Conservation (phyloP, 2,888 invertebrate species). For the Scaptomyza flava region DNA sequence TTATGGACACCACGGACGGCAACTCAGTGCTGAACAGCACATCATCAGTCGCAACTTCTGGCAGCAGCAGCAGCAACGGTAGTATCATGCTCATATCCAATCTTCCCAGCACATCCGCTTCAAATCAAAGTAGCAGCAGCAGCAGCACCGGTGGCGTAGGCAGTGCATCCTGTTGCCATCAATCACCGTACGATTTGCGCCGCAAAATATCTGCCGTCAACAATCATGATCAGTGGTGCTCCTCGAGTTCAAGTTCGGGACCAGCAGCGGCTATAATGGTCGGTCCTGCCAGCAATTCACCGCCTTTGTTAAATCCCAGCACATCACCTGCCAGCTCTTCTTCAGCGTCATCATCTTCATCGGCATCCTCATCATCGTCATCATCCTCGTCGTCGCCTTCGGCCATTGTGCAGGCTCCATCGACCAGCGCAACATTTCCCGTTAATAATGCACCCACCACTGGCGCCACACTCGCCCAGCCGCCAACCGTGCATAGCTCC, state of each 20-base stretch:
- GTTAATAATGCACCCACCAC: constrained; percentile 80
- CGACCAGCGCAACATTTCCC: constrained; percentile 81
- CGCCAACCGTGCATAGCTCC: constrained; percentile 81
- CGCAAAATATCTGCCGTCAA: constrained; percentile 87
- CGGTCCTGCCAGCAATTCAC: constrained; percentile 73
- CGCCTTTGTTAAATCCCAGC: constrained; percentile 69
- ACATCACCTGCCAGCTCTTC: constrained; percentile 62
- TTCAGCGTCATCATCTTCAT: constrained; percentile 66
- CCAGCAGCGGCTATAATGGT: constrained; percentile 56
- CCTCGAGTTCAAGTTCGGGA: constrained; percentile 40
- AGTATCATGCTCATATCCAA: constrained; percentile 46
- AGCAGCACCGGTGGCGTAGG: constrained; percentile 11
- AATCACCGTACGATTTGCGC: constrained; percentile 95
- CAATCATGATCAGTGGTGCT: constrained; percentile 83
- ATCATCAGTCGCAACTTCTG: constrained; percentile 46
- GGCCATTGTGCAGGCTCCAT: constrained; percentile 81
- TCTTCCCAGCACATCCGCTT: constrained; percentile 45
- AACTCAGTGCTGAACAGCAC: constrained; percentile 45
- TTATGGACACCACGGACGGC: constrained; percentile 72
- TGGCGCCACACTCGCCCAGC: constrained; percentile 81
- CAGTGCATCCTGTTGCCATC: constrained; percentile 86
- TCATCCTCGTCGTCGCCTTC: constrained; percentile 59
- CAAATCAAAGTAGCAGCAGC: constrained; percentile 40
- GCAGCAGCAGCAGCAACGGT: constrained; percentile 41
- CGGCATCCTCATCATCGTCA: constrained; percentile 60